Percentiles rank a stretch among this genome's conserved stretches.
Conservation (phyloP, 2,888 invertebrate genomes). For the Schizaphis graminum region DNA sequence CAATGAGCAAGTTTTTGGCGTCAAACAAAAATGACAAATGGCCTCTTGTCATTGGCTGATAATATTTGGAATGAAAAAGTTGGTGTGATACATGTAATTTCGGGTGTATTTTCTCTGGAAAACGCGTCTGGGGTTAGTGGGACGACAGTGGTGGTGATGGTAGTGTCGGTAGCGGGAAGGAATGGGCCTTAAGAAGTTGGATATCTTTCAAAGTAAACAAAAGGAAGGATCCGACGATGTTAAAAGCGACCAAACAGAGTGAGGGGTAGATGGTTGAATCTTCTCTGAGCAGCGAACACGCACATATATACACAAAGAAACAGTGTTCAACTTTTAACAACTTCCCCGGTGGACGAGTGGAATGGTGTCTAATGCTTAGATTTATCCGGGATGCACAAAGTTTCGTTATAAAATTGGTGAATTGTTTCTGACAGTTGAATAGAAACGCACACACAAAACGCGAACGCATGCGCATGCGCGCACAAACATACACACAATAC, state of each 20-base stretch:
- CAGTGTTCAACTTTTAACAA: slow-evolving; percentile 61
- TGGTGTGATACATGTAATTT: slow-evolving; percentile 24
- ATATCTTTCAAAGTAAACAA: slow-evolving; percentile 63
- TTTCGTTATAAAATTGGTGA: slow-evolving; percentile 60
- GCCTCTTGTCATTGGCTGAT: not conserved
- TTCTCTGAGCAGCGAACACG: slow-evolving; percentile 21
- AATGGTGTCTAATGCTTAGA: slow-evolving; percentile 44
- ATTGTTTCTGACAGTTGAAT: slow-evolving; percentile 65
- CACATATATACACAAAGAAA: slow-evolving; percentile 47
- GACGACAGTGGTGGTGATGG: not conserved
- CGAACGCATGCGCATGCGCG: not conserved
- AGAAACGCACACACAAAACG: slow-evolving; percentile 4
- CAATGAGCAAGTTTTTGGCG: not conserved
- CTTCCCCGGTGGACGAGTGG: slow-evolving; percentile 25
- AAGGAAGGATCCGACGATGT: slow-evolving; percentile 20
- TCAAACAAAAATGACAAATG: slow-evolving; percentile 41
- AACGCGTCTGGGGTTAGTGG: not conserved
- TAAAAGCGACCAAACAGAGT: slow-evolving; percentile 12
- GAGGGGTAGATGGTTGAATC: not conserved
- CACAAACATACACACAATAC: not conserved
- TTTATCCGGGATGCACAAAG: slow-evolving; percentile 51
- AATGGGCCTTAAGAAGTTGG: slow-evolving; percentile 32
- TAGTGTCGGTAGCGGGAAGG: not conserved
- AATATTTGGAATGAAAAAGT: slow-evolving; percentile 32
- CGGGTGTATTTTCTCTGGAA: slow-evolving; percentile 15